Conservation (phyloP, 2,888 invertebrate genomes). For the Coronaproctus castanopsis region DNA sequence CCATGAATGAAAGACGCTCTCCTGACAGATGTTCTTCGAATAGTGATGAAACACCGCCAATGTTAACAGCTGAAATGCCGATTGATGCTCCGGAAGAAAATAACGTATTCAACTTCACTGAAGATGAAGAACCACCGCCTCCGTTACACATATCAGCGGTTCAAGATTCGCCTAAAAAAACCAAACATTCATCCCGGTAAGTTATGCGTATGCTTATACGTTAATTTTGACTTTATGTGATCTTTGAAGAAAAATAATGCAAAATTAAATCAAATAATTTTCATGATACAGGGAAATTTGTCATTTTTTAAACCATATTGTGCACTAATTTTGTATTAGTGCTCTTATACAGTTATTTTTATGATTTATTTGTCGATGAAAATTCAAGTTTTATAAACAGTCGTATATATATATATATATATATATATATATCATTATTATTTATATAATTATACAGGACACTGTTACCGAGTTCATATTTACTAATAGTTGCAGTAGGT, state of each 20-base stretch:
- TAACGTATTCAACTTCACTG: slow-evolving; percentile 23
- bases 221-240: too few species aligned
- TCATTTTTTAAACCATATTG: neutral
- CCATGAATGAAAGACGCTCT: slow-evolving; percentile 11
- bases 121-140: slow-evolving; percentile 22
- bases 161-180: slow-evolving; percentile 17
- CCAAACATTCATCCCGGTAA: slow-evolving; percentile 16
- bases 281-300: too few species aligned
- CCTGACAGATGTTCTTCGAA: slow-evolving; percentile 10
- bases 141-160: slow-evolving; percentile 17
- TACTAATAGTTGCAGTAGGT: too few species aligned
- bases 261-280: too few species aligned
- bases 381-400: too few species aligned
- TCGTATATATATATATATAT: too few species aligned
- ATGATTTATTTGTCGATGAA: neutral
- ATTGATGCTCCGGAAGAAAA: slow-evolving; percentile 15
- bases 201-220: too few species aligned
- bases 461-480: too few species aligned
- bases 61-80: slow-evolving; percentile 23
- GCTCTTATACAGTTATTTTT: neutral
- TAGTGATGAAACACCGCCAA: slow-evolving; percentile 15
- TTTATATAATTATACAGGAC: too few species aligned
- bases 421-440: too few species aligned
- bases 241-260: too few species aligned
- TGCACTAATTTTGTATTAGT: neutral